Conservation (phyloP, 2,888 invertebrate genomes). For the Anodontia alba region DNA sequence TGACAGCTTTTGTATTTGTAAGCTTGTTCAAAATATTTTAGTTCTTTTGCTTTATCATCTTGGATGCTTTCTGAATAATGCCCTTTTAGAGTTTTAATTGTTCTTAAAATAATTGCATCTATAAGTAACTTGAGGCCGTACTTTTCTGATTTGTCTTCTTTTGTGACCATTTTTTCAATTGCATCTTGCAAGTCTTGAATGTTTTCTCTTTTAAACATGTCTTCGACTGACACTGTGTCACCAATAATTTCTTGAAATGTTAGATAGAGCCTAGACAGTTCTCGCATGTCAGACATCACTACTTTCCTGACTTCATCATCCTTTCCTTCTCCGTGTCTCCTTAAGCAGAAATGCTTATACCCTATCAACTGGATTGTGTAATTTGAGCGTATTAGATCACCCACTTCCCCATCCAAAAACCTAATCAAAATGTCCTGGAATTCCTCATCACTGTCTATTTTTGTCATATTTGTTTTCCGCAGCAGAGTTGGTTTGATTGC, state of each 20-base stretch:
- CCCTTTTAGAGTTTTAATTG: background rate
- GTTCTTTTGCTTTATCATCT: background rate
- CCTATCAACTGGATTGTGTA: constrained; percentile 25
- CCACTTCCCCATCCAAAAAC: constrained; percentile 38
- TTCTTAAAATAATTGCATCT: background rate
- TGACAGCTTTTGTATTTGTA: background rate
- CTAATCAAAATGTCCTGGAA: constrained; percentile 34
- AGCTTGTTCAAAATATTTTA: no score
- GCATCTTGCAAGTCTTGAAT: background rate
- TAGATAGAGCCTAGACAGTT: constrained; percentile 28
- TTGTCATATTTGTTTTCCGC: background rate
- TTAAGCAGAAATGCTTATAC: constrained; percentile 21
- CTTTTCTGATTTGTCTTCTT: background rate
- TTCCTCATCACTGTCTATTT: constrained; percentile 13
- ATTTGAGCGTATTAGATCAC: constrained; percentile 28
- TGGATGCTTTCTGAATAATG: background rate
- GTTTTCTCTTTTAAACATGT: constrained; percentile 19
- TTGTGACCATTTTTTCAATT: background rate
- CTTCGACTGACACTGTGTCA: constrained; percentile 4
- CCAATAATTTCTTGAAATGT: constrained; percentile 1
- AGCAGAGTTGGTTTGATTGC: constrained; percentile 31
- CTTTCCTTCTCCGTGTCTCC: constrained; percentile 27
- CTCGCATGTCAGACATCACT: constrained; percentile 41
- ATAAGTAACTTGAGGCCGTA: background rate
- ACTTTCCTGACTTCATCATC: constrained; percentile 33